Percentiles rank a stretch among this genome's conserved stretches.
Evolutionary conservation across 2,113 vertebrate species (phyloP).

Genomic region (Syrmaticus mikado): DNA sequence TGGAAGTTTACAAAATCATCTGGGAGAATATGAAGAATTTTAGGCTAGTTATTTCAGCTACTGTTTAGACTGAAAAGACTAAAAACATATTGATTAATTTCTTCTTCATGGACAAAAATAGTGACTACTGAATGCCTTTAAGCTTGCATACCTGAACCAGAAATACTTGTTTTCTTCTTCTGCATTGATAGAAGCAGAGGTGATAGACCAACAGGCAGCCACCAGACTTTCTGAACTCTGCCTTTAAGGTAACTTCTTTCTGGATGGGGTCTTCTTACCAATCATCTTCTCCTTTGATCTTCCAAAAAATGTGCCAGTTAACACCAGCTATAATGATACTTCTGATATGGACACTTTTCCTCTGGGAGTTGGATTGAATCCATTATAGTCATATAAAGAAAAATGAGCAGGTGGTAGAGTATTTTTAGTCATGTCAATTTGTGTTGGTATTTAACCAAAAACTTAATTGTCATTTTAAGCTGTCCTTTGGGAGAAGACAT

Average conservation of each 20-base stretch:
- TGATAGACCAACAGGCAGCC: neutral
- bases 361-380: neutral
- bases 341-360: neutral
- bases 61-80: neutral
- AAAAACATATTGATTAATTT: neutral
- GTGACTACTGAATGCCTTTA: neutral
- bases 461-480: neutral
- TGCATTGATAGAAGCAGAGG: neutral
- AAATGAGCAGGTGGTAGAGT: conserved; percentile 6
- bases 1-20: neutral
- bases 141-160: neutral
- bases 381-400: neutral
- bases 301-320: neutral
- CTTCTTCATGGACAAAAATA: neutral
- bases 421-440: neutral
- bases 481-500: neutral
- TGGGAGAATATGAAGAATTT: neutral
- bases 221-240: neutral
- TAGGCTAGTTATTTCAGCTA: neutral
- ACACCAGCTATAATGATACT: neutral
- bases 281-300: neutral
- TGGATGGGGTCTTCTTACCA: neutral
- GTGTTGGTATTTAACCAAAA: conserved; percentile 3
- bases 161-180: neutral
- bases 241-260: neutral